Conservation (phyloP, 2,888 invertebrate genomes). For the Microctonus hyperodae region DNA sequence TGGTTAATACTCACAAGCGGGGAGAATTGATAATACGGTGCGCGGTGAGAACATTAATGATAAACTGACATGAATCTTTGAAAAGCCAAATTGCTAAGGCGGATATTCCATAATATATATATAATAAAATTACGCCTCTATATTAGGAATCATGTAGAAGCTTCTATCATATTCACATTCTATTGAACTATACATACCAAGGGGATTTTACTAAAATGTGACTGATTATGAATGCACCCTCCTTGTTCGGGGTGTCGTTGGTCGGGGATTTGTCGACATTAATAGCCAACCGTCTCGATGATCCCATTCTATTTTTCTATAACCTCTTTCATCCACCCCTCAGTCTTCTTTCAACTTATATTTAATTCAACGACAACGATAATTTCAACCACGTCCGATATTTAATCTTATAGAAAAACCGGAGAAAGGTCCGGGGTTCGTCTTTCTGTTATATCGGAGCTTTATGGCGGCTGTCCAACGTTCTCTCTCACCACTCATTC, state of each 20-base stretch:
- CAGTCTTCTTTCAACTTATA: constrained; percentile 42
- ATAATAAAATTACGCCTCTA: constrained; percentile 45
- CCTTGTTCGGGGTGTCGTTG: constrained; percentile 41
- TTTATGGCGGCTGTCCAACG: constrained; percentile 7
- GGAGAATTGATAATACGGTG: background rate
- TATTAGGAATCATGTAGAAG: constrained; percentile 1
- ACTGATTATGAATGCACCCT: constrained; percentile 58
- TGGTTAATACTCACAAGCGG: background rate
- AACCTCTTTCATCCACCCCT: background rate
- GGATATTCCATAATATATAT: constrained; percentile 36
- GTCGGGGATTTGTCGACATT: constrained; percentile 48
- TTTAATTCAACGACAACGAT: constrained; percentile 57
- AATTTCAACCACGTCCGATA: constrained; percentile 51
- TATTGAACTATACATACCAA: background rate
- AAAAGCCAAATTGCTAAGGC: constrained; percentile 41
- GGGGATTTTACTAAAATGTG: background rate
- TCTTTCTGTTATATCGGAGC: background rate
- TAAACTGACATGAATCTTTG: background rate
- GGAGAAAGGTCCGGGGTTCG: background rate
- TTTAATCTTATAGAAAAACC: constrained; percentile 52
- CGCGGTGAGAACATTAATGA: background rate
- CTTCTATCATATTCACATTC: constrained; percentile 12
- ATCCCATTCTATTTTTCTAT: constrained; percentile 26
- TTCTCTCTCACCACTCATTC: background rate
- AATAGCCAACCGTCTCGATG: constrained; percentile 52